Conservation (phyloP, 2,888 invertebrate genomes). For the Syrphus vitripennis region DNA sequence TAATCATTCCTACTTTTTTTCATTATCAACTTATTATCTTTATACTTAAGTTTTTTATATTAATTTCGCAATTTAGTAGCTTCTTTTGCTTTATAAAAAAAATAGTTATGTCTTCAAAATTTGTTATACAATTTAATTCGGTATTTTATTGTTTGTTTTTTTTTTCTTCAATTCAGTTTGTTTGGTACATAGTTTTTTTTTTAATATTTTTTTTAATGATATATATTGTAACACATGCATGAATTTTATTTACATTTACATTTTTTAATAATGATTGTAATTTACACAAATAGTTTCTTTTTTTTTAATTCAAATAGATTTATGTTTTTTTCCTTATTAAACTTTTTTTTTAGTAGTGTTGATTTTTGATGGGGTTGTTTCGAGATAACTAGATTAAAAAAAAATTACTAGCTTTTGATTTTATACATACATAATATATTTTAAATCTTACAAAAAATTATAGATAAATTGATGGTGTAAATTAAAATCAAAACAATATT, state of each 20-base stretch:
- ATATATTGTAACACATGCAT: constrained; percentile 59
- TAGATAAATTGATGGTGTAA: constrained; percentile 59
- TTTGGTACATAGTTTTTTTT: neutral
- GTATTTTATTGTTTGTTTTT: constrained; percentile 20
- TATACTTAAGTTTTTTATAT: constrained; percentile 41
- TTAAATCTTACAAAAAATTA: constrained; percentile 5
- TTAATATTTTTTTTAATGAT: constrained; percentile 29
- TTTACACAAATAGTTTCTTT: constrained; percentile 66
- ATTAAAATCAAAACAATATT: constrained; percentile 43
- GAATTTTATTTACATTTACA: constrained; percentile 70
- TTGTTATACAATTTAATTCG: constrained; percentile 17
- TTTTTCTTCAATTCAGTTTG: constrained; percentile 46
- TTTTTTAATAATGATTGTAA: constrained; percentile 63
- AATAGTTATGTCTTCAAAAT: constrained; percentile 32
- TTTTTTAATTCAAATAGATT: neutral
- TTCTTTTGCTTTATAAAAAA: constrained; percentile 22
- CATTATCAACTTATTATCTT: constrained; percentile 17
- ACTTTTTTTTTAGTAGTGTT: constrained; percentile 57
- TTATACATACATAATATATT: neutral
- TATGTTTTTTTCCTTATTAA: constrained; percentile 40
- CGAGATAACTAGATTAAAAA: neutral
- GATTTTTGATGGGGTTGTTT: constrained; percentile 38
- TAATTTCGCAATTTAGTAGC: constrained; percentile 5
- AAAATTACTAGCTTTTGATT: constrained; percentile 23
- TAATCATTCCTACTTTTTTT: constrained; percentile 10